Base-by-base conservation (phyloP, 1,140 invertebrate species). In the Brachionus koreanus region DNA sequence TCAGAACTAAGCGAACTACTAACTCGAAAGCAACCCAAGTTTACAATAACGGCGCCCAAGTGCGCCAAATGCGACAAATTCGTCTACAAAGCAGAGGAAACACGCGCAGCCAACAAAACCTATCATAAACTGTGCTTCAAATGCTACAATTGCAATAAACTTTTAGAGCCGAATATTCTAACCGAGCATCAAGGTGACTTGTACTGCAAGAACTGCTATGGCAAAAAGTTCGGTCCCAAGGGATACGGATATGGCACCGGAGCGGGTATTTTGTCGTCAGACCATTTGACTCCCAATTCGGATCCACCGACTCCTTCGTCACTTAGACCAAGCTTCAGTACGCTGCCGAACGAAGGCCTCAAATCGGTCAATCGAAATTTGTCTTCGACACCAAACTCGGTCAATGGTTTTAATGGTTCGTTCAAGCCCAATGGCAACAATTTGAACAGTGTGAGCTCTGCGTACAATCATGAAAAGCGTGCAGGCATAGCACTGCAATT, bases 181-280 rank as follows among this genome's bases (percentile, higher is more conserved):
- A 94, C 94, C 86, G 95, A 97, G 85, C 96, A 96, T 79, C 94
- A 96, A 87, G 94, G 93, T 81, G 93, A 97, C 86, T 94, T 98
- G 85, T 98, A 95, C 90, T 98, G 97, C 90, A 92, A 93, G 86
- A 91, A 92, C 83, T 98, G 96, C 89, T 97, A 98, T 89, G 93
- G 93, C 65, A 92, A 94, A 84, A 93, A 94, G 88, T 98, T 93
- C 87, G 96, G 96, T 52, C 95, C 95, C 16, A 96, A 95, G 87
- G 96, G 96, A 72, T 94, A 96, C 84, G 96, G 97, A 85, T 99
- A 98, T 89, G 97, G 97, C 84, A 35, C 3, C 19, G 82, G 82
- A 23, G 65, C 82, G 2, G 82, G 82, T 9, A 29, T 69, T 72
- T 63, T 82, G 42, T 72, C 82, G 2, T 61, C 65, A 37, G 79